Evolutionary conservation across 2,113 vertebrate species (phyloP).

Genomic region (Verasper variegatus): DNA sequence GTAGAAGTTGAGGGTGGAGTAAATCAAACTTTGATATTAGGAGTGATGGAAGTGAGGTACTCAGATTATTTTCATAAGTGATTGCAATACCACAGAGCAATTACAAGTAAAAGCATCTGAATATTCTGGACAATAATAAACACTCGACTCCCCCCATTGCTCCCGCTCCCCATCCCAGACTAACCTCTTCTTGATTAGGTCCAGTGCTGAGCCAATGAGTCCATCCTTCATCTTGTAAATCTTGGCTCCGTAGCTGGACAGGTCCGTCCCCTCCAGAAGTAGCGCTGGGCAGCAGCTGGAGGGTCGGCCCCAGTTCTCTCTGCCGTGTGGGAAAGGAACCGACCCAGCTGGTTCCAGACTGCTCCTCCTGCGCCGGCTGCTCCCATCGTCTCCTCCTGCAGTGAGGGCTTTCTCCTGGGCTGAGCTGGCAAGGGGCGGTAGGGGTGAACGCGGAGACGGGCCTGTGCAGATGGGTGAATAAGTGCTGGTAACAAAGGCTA

Average conservation of each 20-base stretch:
- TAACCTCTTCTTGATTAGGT: conserved; percentile 94
- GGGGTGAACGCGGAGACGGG: conserved; percentile 84
- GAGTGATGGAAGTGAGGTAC: too few species aligned
- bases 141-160: background rate
- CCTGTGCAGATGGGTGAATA: conserved; percentile 80
- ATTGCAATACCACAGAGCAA: too few species aligned
- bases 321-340: conserved; percentile 74
- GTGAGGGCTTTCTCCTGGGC: conserved; percentile 43
- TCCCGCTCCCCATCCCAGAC: conserved; percentile 8
- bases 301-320: conserved; percentile 78
- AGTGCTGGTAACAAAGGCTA: background rate
- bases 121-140: too few species aligned
- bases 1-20: too few species aligned
- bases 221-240: conserved; percentile 92
- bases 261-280: conserved; percentile 87
- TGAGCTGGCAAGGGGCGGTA: conserved; percentile 73
- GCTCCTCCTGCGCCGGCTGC: conserved; percentile 55
- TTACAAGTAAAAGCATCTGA: too few species aligned
- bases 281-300: conserved; percentile 90
- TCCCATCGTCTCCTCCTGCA: conserved; percentile 1
- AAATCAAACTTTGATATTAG: too few species aligned
- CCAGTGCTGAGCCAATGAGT: conserved; percentile 89
- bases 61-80: too few species aligned
- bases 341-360: conserved; percentile 71
- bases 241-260: conserved; percentile 90